Percentiles rank a stretch among this genome's conserved stretches.
Evolutionary conservation across 2,888 invertebrate species (phyloP).

Genomic region (Creontiades dilutus): DNA sequence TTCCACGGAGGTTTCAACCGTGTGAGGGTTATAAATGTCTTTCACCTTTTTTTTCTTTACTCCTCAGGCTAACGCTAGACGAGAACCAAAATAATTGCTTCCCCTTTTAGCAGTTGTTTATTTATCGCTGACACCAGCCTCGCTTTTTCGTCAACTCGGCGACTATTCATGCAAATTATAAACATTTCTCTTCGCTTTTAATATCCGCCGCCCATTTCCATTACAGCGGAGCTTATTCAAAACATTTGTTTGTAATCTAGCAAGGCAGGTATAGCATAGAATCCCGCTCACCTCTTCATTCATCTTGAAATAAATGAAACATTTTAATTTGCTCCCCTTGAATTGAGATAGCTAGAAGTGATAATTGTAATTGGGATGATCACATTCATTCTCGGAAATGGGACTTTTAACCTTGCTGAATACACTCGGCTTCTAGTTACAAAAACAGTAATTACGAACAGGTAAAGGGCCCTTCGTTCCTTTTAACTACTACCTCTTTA

Average conservation of each 20-base stretch:
- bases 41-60: background rate
- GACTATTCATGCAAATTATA: slow-evolving; percentile 39
- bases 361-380: no score
- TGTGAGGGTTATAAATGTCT: slow-evolving; percentile 23
- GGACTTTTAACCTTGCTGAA: no score
- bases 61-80: background rate
- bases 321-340: no score
- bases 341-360: no score
- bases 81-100: background rate
- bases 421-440: no score
- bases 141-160: slow-evolving; percentile 4
- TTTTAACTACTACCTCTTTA: no score
- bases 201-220: background rate
- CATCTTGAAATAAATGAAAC: no score
- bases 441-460: no score
- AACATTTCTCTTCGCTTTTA: slow-evolving; percentile 10
- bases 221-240: background rate
- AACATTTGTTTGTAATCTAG: background rate
- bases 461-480: no score
- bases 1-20: slow-evolving; percentile 21
- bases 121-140: slow-evolving; percentile 14
- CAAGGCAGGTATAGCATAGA: no score
- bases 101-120: slow-evolving; percentile 13
- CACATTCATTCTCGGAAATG: no score
- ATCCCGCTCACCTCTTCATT: no score